Percentiles rank a stretch among this genome's conserved stretches.
phyloP scores from a whole-genome alignment of 2,113 vertebrate genomes.

The Sciurus niger region DNA sequence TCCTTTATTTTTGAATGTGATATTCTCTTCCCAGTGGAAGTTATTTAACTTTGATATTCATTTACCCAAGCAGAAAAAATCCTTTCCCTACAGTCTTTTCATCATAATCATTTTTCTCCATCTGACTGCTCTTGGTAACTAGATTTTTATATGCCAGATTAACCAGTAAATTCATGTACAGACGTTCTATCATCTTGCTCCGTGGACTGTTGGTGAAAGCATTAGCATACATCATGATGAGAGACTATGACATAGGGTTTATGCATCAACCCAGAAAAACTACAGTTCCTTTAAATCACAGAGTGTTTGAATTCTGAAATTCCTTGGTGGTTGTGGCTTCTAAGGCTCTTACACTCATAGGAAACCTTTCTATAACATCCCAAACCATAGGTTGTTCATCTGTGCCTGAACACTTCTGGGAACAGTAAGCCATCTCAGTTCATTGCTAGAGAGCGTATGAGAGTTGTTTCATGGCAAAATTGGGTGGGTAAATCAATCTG shows the following conservation, averaged over 20 bases:
- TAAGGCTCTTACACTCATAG: background rate
- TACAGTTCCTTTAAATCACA: background rate
- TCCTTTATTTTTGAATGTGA: slow-evolving; percentile 26
- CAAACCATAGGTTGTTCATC: background rate
- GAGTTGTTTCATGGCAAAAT: background rate
- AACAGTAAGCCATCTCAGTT: background rate
- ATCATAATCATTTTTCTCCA: slow-evolving; percentile 30
- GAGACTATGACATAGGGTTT: background rate
- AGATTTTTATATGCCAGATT: slow-evolving; percentile 42
- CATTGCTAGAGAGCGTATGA: background rate
- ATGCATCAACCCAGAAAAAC: slow-evolving; percentile 10
- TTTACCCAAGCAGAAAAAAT: slow-evolving; percentile 54
- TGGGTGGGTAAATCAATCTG: background rate
- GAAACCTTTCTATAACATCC: background rate
- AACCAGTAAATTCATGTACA: slow-evolving; percentile 36
- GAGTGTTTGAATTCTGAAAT: background rate
- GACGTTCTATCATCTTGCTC: slow-evolving; percentile 11
- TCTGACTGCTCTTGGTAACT: slow-evolving; percentile 3
- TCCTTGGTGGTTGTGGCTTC: background rate
- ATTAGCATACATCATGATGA: background rate
- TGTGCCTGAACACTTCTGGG: background rate
- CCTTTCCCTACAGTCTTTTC: slow-evolving; percentile 14
- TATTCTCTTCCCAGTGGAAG: background rate
- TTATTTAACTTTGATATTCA: slow-evolving; percentile 44
- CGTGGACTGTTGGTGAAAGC: background rate